Base-by-base conservation (phyloP, 1,140 invertebrate genomes). In the Leptinotarsa lineolata region DNA sequence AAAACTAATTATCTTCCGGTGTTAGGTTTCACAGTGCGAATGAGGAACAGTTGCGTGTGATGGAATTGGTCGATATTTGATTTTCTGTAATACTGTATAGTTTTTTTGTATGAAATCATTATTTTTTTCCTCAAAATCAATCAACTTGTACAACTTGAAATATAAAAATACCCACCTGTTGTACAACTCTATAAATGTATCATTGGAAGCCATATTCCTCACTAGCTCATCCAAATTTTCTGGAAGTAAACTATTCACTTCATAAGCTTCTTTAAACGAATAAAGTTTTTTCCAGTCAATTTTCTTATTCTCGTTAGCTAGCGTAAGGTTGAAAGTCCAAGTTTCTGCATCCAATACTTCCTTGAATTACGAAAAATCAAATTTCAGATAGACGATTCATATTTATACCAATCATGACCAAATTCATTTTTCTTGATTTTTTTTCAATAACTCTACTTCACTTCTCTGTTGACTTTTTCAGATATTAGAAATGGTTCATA, bases 251-350 rank as follows among this genome's bases (percentile, higher is more conserved):
- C 87, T 85, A 8, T 81, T 48, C 0, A 93, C 76, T 16, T 84
- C 85, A 79, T 90, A 94, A 60, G 87, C 88, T 58, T 90, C 86
- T 77, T 86, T 89, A 73, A 93, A 91, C 8, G 89, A 88, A 79
- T 93, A 94, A 8, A 91, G 86, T 80, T 89, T 86, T 65, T 86
- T 89, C 92, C 92, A 93, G 22, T 85, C 79, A 72, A 84, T 68
- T 11, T 85, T 76, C 1, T 83, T 83, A 44, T 79, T 61, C n/a
- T 87, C 72, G 82, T 95, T 96, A 0, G 94, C 93, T 83, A 89
- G 85, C 0, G 91, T 94, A 1, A 95, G 78, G 82, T 96, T 94
- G 78, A 93, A 90, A 2, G 90, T 90, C 85, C 90, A 96, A 16
- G 91, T 93, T 4, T 91, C 86, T 60, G 89, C 89, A 81, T 94